Base-by-base conservation (phyloP, 1,140 invertebrate genomes). In the Halyomorpha halys region DNA sequence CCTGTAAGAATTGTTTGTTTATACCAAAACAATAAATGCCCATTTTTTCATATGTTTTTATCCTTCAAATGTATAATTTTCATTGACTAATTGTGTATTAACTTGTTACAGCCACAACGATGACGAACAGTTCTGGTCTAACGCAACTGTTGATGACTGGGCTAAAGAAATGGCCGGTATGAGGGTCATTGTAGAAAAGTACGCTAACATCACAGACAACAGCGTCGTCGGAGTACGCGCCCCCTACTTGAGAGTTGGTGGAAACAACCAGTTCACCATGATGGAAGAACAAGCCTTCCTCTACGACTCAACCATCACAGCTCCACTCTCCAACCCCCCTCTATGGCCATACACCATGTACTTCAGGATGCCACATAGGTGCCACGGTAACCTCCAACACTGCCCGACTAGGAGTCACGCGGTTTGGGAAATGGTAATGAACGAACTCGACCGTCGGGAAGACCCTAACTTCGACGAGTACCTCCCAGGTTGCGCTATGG, bases 361-460 rank as follows among this genome's bases (percentile, higher is more conserved):
- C 80, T 97, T 94, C 83, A 83, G 91, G 63, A 96, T 96, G 91
- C 93, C 93, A 0, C 92, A 94, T 72, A 83, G 89, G 62, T 96
- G 93, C 72, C 92, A 95, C 74, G 93, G 93, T 64, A 94, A 96
- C 74, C 77, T 91, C 30, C 92, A 95, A 74, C 91, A 87, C 71
- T 96, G 92, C 72, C 93, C 92, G 16, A 94, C 92, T 0, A 84
- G 91, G 73, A 89, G 80, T 67, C 92, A 95, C 73, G 91, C 92
- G 25, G 91, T 95, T 14, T 96, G 93, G 93, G 93, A 96, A 77
- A 94, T 96, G 90, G 91, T 95, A n/a, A 91, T 96, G 87, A 96
- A 96, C 73, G 92, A 96, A 74, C 76, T 95, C 69, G 92, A 96
- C 77, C 82, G 91, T 66, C 83, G 93, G 66, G 93, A 95, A 75